Conservation (phyloP, 1,140 invertebrate species). For the Aphidius ervi region DNA sequence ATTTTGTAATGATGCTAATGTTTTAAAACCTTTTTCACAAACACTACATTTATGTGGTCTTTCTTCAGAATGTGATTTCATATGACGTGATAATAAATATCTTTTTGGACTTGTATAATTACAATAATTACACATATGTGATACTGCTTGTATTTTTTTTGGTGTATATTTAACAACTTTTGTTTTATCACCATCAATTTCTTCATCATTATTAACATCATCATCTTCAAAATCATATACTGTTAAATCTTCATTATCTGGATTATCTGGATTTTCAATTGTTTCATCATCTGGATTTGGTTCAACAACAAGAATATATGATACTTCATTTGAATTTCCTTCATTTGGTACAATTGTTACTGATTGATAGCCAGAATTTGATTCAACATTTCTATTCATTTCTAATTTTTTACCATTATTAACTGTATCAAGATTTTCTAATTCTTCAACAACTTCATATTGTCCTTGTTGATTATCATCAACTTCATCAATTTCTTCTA, state of each 20-base stretch:
- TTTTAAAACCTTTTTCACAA: conserved; percentile 94
- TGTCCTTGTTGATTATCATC: conserved; percentile 49
- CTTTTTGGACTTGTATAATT: conserved; percentile 85
- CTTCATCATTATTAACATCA: conserved; percentile 53
- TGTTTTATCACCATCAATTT: conserved; percentile 61
- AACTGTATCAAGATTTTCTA: conserved; percentile 49
- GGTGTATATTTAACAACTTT: conserved; percentile 65
- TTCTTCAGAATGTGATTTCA: conserved; percentile 94
- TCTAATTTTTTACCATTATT: conserved; percentile 41
- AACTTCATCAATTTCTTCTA: conserved; percentile 51
- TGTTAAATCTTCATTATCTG: conserved; percentile 60
- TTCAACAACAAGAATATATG: conserved; percentile 86
- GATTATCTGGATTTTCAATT: conserved; percentile 57
- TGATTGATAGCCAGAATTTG: conserved; percentile 70
- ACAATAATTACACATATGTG: conserved; percentile 85
- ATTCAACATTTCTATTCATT: conserved; percentile 48
- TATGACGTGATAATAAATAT: conserved; percentile 86
- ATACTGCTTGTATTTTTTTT: conserved; percentile 67
- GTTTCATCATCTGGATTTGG: conserved; percentile 56
- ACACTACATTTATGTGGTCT: conserved; percentile 91
- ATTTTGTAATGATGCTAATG: conserved; percentile 87
- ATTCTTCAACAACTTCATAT: conserved; percentile 52
- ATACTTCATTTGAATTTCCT: conserved; percentile 73
- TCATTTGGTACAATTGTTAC: conserved; percentile 84
- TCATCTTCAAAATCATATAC: conserved; percentile 67